Evolutionary conservation across 2,113 vertebrate genomes (phyloP).

Genomic region (Ochotona princeps): DNA sequence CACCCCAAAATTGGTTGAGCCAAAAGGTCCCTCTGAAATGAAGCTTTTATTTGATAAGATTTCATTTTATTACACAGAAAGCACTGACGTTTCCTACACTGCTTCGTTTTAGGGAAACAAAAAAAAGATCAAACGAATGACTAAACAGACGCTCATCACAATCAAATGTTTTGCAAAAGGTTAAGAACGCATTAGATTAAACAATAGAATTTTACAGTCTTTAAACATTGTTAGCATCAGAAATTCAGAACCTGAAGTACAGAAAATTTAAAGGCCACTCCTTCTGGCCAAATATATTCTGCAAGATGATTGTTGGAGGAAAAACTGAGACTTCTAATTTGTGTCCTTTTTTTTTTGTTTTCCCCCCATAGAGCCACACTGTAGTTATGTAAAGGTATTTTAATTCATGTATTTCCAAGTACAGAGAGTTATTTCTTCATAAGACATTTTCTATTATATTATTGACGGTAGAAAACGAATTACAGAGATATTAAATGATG

Average conservation of each 20-base stretch:
- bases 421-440: not conserved
- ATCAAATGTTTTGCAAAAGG: not conserved
- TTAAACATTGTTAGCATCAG: not conserved
- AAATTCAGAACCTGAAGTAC: not conserved
- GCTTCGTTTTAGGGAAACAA: not conserved
- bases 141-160: not conserved
- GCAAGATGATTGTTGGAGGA: not conserved
- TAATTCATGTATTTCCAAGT: not conserved
- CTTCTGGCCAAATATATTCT: not conserved
- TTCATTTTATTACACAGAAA: not conserved
- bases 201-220: not conserved
- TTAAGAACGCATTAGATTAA: not conserved
- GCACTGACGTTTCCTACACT: not conserved
- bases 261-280: not conserved
- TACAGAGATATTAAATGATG: not conserved
- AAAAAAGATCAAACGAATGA: not conserved
- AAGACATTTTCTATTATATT: not conserved
- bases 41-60: not conserved
- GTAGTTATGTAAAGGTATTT: not conserved
- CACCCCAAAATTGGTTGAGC: too few relatives aligned
- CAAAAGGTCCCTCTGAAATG: not conserved
- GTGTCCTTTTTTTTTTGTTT: not conserved
- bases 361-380: not conserved
- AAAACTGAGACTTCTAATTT: not conserved
- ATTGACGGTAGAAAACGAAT: not conserved